These are phyloP conservation scores for Pangasianodon gigas DNA, from an alignment of 2,113 vertebrate genomes.

Conservation along the genomic window DNA sequence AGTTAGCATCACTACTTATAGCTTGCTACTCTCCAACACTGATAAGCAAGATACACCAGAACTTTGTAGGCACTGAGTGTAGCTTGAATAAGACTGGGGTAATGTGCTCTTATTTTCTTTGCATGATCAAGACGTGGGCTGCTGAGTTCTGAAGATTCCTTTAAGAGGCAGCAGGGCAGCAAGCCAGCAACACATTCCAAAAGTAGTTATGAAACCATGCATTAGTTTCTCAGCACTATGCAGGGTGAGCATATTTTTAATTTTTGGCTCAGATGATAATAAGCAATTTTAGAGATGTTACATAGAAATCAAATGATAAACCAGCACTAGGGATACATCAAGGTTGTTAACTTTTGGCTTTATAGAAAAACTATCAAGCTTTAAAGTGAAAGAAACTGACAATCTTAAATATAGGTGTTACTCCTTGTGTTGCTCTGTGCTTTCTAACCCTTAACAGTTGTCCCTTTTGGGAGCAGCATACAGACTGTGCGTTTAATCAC, in stretches of 20 bases:
- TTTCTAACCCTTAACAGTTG: constrained; percentile 27
- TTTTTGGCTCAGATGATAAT: neutral
- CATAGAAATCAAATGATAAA: neutral
- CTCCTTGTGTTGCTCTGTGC: neutral
- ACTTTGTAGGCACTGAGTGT: neutral
- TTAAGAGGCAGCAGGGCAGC: neutral
- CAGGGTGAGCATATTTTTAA: neutral
- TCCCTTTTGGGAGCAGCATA: constrained; percentile 3
- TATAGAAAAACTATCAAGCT: neutral
- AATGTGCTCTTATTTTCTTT: neutral
- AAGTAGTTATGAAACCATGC: neutral
- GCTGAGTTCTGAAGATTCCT: neutral
- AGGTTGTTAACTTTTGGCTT: neutral
- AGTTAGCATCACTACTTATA: neutral
- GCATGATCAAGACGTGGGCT: neutral
- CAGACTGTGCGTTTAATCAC: constrained; percentile 54
- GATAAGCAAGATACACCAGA: neutral
- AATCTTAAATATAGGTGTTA: neutral
- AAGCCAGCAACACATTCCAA: neutral
- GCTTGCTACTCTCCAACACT: neutral
- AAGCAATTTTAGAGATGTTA: neutral
- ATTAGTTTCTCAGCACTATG: neutral
- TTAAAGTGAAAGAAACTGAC: neutral
- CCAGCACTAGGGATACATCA: neutral
- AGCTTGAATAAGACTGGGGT: neutral